Evolutionary conservation across 2,797 vertebrate species (phyloP).

Genomic region (Bothrops alternatus): DNA sequence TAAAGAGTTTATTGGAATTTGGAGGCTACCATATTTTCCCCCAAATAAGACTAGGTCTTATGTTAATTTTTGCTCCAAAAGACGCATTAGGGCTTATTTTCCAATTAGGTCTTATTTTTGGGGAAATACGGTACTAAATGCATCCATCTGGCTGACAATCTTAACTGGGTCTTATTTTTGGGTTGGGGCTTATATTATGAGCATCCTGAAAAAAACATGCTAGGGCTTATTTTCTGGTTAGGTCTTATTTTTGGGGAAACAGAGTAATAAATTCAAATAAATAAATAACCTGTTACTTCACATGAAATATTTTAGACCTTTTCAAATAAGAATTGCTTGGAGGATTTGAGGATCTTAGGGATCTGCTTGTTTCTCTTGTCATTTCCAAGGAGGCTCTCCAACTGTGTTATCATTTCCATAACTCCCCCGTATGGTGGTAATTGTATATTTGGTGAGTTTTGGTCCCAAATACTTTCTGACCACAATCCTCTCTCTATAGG

Average conservation of each 20-base stretch:
- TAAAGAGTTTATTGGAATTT: background rate
- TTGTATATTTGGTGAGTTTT: background rate
- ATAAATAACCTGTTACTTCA: slow-evolving; percentile 1
- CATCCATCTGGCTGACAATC: no score
- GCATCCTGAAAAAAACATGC: no score
- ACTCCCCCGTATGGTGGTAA: background rate
- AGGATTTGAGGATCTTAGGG: background rate
- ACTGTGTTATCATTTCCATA: background rate
- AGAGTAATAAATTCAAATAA: background rate
- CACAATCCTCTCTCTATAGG: background rate
- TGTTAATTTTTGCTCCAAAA: no score
- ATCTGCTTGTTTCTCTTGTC: background rate
- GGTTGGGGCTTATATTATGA: no score
- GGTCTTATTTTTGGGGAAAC: no score
- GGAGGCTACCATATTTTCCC: background rate
- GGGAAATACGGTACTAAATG: no score
- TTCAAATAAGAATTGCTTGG: background rate
- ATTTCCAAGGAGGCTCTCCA: background rate
- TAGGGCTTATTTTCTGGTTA: no score
- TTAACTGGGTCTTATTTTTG: no score
- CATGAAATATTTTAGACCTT: slow-evolving; percentile 1
- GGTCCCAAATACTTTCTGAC: background rate
- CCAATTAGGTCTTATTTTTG: no score
- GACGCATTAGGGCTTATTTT: no score
- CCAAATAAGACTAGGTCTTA: no score